Conservation (phyloP, 2,113 vertebrate genomes). For the human (Homo sapiens) region DNA sequence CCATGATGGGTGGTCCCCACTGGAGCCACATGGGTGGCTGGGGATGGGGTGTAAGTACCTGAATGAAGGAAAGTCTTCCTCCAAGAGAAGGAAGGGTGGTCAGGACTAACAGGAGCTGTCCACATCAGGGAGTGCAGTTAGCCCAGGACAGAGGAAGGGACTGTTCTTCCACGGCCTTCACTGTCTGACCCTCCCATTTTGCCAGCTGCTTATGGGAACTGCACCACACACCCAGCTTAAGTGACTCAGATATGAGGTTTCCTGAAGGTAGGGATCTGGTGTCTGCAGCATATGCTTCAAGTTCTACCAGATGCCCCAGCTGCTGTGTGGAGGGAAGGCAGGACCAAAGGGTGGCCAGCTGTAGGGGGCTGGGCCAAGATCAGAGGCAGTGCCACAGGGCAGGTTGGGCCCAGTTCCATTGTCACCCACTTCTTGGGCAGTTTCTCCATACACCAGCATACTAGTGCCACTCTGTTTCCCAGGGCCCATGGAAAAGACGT, state of each 20-base stretch:
- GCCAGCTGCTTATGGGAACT: neutral
- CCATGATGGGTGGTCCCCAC: no score
- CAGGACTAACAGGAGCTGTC: neutral
- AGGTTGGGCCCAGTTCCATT: neutral
- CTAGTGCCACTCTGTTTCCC: neutral
- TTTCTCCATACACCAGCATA: neutral
- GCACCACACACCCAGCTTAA: neutral
- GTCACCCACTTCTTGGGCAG: neutral
- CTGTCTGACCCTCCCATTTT: neutral
- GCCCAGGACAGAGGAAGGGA: neutral
- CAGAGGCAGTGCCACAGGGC: neutral
- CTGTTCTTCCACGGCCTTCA: neutral
- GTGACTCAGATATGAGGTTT: neutral
- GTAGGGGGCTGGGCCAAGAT: neutral
- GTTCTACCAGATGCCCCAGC: neutral
- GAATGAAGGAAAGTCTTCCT: neutral
- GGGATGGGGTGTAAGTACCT: neutral
- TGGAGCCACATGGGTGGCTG: neutral
- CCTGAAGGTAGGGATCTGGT: neutral
- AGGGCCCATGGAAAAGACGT: neutral
- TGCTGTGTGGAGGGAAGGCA: neutral
- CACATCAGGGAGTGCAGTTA: neutral
- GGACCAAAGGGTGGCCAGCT: no score
- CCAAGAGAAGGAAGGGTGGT: neutral
- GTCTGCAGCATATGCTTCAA: neutral